These are phyloP conservation scores for Myrmophylax atrothorax DNA, from an alignment of 2,113 vertebrate species.

Conservation along the genomic window DNA sequence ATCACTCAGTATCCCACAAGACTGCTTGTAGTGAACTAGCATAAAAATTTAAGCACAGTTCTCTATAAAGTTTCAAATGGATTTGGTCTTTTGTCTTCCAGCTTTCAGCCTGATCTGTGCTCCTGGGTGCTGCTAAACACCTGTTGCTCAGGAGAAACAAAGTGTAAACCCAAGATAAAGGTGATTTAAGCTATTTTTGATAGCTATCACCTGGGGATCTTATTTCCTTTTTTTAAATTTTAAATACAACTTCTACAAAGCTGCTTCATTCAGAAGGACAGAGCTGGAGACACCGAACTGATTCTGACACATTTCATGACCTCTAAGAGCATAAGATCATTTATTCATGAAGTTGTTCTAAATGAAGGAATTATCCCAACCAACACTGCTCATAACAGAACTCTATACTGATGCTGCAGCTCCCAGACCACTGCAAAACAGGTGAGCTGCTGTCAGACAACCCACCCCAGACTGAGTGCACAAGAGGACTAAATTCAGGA, in stretches of 20 bases:
- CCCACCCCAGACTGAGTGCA: background rate
- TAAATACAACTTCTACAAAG: background rate
- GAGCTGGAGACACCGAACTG: background rate
- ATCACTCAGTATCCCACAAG: background rate
- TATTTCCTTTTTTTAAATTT: background rate
- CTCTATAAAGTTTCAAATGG: background rate
- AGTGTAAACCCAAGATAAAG: background rate
- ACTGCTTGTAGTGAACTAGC: background rate
- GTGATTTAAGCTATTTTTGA: background rate
- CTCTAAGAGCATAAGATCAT: background rate
- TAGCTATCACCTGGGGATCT: background rate
- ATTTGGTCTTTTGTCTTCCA: background rate
- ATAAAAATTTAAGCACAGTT: background rate
- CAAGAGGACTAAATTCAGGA: background rate
- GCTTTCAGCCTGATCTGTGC: background rate
- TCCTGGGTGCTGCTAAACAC: background rate
- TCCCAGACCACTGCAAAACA: background rate
- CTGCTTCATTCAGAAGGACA: background rate
- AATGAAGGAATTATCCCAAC: background rate
- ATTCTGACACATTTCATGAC: background rate
- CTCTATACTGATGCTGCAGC: background rate
- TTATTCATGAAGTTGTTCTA: background rate
- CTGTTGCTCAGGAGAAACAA: background rate
- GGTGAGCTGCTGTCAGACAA: background rate
- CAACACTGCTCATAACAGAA: background rate